Conservation (phyloP, 2,113 vertebrate genomes). For the Hydrolagus affinis region DNA sequence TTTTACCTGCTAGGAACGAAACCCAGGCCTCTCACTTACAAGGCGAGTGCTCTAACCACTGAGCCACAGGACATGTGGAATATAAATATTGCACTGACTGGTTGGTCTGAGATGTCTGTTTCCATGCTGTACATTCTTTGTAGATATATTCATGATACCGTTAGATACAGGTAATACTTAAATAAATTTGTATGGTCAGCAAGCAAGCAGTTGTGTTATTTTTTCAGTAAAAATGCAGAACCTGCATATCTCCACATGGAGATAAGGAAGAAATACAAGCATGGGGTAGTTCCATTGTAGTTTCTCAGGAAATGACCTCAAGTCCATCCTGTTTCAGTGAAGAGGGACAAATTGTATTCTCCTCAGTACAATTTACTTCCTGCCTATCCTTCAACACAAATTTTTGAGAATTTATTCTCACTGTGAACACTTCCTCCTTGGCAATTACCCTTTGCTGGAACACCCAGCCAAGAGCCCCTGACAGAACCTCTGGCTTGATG, state of each 20-base stretch:
- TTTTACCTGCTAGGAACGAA: too few relatives aligned
- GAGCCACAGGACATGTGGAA: too few relatives aligned
- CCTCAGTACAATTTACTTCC: neutral
- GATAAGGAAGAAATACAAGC: neutral
- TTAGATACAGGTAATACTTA: too few relatives aligned
- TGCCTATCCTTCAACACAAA: neutral
- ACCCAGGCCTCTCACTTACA: too few relatives aligned
- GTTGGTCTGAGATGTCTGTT: too few relatives aligned
- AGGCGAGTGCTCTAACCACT: too few relatives aligned
- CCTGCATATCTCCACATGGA: neutral
- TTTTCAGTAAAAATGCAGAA: neutral
- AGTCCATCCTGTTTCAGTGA: neutral
- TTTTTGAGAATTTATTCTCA: neutral
- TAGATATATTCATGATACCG: too few relatives aligned
- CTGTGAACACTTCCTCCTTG: neutral
- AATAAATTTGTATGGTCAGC: too few relatives aligned
- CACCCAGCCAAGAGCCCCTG: neutral
- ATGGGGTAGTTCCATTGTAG: neutral
- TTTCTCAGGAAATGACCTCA: constrained; percentile 16
- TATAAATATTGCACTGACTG: too few relatives aligned
- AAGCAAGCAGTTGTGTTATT: too few relatives aligned
- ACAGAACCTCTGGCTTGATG: neutral
- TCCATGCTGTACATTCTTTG: too few relatives aligned
- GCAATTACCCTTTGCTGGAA: neutral
- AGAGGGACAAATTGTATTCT: neutral